Conservation (phyloP, 2,113 vertebrate species). For the Lepisosteus oculatus region DNA sequence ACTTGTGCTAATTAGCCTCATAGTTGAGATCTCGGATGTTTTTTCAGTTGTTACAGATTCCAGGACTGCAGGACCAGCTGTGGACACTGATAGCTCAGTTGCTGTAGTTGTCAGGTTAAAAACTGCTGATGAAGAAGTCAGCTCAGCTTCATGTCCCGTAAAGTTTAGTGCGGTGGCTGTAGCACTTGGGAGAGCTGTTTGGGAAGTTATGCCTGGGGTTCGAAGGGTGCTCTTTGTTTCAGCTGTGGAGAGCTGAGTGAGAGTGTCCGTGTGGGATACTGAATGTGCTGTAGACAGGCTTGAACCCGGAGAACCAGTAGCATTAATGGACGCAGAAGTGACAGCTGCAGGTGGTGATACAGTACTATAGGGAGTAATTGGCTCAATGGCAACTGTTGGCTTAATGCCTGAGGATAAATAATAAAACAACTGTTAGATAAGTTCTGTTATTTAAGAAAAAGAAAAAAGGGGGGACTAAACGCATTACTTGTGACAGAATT, state of each 20-base stretch:
- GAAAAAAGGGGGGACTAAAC: slow-evolving; percentile 23
- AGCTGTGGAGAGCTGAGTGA: neutral
- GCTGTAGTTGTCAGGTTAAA: neutral
- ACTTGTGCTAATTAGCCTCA: slow-evolving; percentile 18
- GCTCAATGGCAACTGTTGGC: slow-evolving; percentile 41
- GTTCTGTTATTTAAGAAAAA: slow-evolving; percentile 22
- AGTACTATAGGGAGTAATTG: slow-evolving; percentile 36
- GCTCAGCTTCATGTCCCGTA: neutral
- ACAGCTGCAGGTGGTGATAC: slow-evolving; percentile 34
- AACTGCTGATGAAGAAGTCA: slow-evolving; percentile 17
- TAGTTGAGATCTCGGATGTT: slow-evolving; percentile 29
- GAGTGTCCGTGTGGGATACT: neutral
- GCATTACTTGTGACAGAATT: slow-evolving; percentile 36
- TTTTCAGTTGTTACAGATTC: slow-evolving; percentile 33
- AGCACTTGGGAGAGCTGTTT: slow-evolving; percentile 6
- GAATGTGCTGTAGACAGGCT: slow-evolving; percentile 17
- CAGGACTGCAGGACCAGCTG: slow-evolving; percentile 36
- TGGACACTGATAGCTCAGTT: neutral
- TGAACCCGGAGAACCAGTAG: slow-evolving; percentile 3
- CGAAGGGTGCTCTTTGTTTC: slow-evolving; percentile 16
- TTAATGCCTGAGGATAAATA: slow-evolving; percentile 74
- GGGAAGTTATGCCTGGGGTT: slow-evolving; percentile 15
- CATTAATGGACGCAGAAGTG: slow-evolving; percentile 28
- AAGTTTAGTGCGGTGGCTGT: slow-evolving; percentile 9
- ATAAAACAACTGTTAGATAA: slow-evolving; percentile 52